Evolutionary conservation across 2,113 vertebrate genomes (phyloP).

Genomic region (Clarias batrachus): DNA sequence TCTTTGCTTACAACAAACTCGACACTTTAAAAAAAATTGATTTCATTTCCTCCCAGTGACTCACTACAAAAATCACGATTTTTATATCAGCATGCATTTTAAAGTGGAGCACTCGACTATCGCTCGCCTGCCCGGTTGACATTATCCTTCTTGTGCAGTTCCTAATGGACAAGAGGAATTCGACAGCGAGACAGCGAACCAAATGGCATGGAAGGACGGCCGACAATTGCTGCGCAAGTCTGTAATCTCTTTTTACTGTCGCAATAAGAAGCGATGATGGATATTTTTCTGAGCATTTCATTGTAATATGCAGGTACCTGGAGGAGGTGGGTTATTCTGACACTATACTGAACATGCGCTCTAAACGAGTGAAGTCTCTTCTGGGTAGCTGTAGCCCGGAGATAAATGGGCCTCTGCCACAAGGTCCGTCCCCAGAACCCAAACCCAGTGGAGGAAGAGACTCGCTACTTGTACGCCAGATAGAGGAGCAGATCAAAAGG

Average conservation of each 20-base stretch:
- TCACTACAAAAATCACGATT: too few relatives aligned
- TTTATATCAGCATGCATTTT: neutral
- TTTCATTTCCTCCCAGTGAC: too few relatives aligned
- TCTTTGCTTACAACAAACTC: too few relatives aligned
- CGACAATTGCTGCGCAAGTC: conserved; percentile 89
- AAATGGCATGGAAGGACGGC: conserved; percentile 89
- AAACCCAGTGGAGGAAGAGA: conserved; percentile 70
- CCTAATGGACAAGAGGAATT: conserved; percentile 82
- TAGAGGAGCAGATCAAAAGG: conserved; percentile 91
- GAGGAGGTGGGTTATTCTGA: conserved; percentile 91
- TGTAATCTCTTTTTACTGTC: conserved; percentile 47
- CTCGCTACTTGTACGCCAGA: conserved; percentile 83
- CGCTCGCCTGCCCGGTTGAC: conserved; percentile 28
- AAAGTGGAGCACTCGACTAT: neutral
- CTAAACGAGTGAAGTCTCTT: conserved; percentile 84
- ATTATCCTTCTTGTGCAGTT: conserved; percentile 64
- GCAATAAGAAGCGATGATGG: neutral
- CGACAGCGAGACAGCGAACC: conserved; percentile 78
- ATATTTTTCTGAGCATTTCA: neutral
- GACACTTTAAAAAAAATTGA: too few relatives aligned
- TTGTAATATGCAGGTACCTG: conserved; percentile 75
- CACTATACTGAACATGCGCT: conserved; percentile 89
- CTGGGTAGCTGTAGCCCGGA: conserved; percentile 81
- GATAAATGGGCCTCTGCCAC: conserved; percentile 72
- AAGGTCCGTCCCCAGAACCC: conserved; percentile 63